A percentile compares a stretch with the other conserved stretches of the same genome.
Evolutionary conservation across 2,113 vertebrate species (phyloP).

Genomic region (Calypte anna): DNA sequence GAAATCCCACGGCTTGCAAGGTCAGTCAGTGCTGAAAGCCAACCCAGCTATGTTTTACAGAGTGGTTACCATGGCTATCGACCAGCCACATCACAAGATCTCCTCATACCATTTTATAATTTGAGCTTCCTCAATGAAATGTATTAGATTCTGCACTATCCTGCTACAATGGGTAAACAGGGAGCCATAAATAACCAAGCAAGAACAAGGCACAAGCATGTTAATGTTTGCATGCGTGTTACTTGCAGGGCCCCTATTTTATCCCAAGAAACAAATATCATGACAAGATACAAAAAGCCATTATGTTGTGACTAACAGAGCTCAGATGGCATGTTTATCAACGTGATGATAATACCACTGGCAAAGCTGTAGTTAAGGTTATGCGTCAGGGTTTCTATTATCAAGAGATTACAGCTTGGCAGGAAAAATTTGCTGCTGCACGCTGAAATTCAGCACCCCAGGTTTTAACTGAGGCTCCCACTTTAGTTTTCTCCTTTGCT

Average conservation of each 20-base stretch:
- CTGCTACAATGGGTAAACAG: constrained; percentile 34
- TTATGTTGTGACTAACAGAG: constrained; percentile 46
- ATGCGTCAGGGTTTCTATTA: constrained; percentile 49
- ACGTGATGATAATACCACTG: constrained; percentile 17
- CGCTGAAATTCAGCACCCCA: neutral
- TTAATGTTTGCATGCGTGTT: constrained; percentile 42
- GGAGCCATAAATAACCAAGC: constrained; percentile 67
- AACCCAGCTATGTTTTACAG: neutral
- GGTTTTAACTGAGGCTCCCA: neutral
- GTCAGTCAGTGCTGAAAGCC: neutral
- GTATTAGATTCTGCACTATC: constrained; percentile 15
- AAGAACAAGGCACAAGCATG: constrained; percentile 28
- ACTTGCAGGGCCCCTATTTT: constrained; percentile 55
- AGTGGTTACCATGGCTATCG: constrained; percentile 55
- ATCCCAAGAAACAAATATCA: constrained; percentile 61
- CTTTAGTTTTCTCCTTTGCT: neutral
- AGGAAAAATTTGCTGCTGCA: neutral
- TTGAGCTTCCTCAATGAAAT: neutral
- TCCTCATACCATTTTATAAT: neutral
- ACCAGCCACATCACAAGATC: neutral
- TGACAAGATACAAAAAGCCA: constrained; percentile 67
- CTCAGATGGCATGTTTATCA: constrained; percentile 65
- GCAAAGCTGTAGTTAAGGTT: constrained; percentile 30
- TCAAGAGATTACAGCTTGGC: constrained; percentile 43
- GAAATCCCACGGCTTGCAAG: neutral